These are phyloP conservation scores for Anastrepha ludens DNA, from an alignment of 1,140 invertebrate species.

Conservation along the genomic window DNA sequence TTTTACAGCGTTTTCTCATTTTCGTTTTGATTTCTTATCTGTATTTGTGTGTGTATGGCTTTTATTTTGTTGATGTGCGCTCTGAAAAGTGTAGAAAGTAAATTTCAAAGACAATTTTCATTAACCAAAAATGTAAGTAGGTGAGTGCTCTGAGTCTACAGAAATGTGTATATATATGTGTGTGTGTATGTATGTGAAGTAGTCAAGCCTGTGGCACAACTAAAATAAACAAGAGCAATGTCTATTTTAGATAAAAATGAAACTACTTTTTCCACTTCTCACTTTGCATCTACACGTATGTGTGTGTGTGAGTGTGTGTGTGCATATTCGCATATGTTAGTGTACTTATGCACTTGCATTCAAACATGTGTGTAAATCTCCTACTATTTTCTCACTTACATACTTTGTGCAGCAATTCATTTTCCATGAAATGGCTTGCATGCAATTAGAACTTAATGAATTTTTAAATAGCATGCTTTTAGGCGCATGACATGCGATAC, in stretches of 20 bases:
- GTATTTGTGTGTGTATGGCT: too few relatives aligned
- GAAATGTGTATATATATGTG: not conserved
- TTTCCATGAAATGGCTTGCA: slow-evolving; percentile 49
- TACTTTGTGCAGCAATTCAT: slow-evolving; percentile 25
- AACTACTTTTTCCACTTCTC: slow-evolving; percentile 17
- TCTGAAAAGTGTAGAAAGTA: too few relatives aligned
- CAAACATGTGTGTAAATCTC: not conserved
- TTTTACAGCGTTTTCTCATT: too few relatives aligned
- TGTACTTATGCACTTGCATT: not conserved
- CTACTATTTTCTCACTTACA: slow-evolving; percentile 18
- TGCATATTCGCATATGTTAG: not conserved
- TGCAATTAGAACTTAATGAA: slow-evolving; percentile 50
- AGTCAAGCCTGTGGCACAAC: not conserved
- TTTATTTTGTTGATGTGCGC: too few relatives aligned
- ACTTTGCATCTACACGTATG: not conserved
- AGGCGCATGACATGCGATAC: slow-evolving; percentile 44
- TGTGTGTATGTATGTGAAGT: not conserved
- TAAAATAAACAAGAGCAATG: not conserved
- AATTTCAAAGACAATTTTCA: slow-evolving; percentile 7
- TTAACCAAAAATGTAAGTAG: not conserved
- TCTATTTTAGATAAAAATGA: not conserved
- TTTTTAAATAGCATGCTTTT: slow-evolving; percentile 51
- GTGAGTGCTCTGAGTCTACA: not conserved
- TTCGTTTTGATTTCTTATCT: too few relatives aligned
- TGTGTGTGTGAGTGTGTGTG: too few relatives aligned